Evolutionary conservation across 92 coral and sea anemone genomes (phyloP).

Genomic region (Epizoanthus illoricatus): DNA sequence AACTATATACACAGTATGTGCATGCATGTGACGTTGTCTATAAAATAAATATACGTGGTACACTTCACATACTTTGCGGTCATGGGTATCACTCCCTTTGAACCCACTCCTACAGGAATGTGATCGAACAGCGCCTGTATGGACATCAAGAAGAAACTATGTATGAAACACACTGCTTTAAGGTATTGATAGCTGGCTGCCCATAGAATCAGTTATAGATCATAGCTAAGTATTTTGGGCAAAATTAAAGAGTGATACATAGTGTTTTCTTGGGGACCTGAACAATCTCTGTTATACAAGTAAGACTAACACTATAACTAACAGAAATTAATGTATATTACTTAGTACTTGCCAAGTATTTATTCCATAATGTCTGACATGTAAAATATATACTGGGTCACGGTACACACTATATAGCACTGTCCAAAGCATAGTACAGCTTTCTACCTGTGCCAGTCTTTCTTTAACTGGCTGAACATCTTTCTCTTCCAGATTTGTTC

Average conservation of each 20-base stretch:
- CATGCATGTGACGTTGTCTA: neutral
- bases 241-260: too few relatives aligned
- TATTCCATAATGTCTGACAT: neutral
- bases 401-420: neutral
- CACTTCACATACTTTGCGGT: slow-evolving; percentile 74
- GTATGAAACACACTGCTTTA: neutral
- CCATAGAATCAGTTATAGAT: too few relatives aligned
- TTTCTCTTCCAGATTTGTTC: slow-evolving; percentile 92
- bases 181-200: neutral
- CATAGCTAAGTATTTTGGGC: too few relatives aligned
- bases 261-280: neutral
- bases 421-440: neutral
- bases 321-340: neutral
- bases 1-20: too few relatives aligned
- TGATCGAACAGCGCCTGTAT: slow-evolving; percentile 87
- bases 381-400: neutral
- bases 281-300: neutral
- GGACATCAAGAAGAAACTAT: neutral
- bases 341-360: too few relatives aligned
- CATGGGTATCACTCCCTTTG: slow-evolving; percentile 99
- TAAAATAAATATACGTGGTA: neutral
- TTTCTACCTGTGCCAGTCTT: slow-evolving; percentile 80
- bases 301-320: neutral
- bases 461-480: slow-evolving; percentile 94
- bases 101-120: slow-evolving; percentile 99